Conservation (phyloP, 2,113 vertebrate genomes). For the Eupsittula cactorum region DNA sequence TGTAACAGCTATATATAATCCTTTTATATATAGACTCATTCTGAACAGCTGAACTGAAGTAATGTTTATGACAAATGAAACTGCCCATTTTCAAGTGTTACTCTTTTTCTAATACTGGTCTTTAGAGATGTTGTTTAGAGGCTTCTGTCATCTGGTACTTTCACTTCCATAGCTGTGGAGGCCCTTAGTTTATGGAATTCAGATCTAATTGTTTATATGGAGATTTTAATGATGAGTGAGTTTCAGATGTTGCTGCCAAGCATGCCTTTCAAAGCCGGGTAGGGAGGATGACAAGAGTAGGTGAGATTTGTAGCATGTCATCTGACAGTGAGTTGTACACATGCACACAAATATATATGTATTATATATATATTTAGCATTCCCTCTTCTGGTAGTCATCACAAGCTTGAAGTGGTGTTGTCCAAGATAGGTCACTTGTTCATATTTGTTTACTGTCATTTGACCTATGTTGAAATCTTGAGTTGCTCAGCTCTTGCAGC, state of each 20-base stretch:
- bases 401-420: not conserved
- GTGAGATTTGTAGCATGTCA: not conserved
- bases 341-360: not conserved
- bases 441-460: conserved; percentile 25
- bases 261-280: not conserved
- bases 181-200: not conserved
- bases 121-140: not conserved
- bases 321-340: not conserved
- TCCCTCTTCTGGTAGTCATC: not conserved
- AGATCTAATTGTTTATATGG: not conserved
- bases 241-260: not conserved
- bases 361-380: not conserved
- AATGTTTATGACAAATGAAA: not conserved
- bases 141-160: conserved; percentile 24
- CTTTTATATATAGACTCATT: not conserved
- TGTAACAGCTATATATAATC: not conserved
- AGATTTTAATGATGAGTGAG: not conserved
- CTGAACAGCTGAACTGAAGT: not conserved
- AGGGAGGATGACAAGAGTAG: not conserved
- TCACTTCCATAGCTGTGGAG: not conserved
- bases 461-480: conserved; percentile 38
- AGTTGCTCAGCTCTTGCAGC: not conserved
- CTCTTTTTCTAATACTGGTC: not conserved
- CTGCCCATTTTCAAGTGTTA: not conserved
- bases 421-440: not conserved